A percentile compares a stretch with the other conserved stretches of the same genome.
These are phyloP conservation scores for Apteryx owenii DNA, from an alignment of 2,113 vertebrate genomes.

Conservation along the genomic window DNA sequence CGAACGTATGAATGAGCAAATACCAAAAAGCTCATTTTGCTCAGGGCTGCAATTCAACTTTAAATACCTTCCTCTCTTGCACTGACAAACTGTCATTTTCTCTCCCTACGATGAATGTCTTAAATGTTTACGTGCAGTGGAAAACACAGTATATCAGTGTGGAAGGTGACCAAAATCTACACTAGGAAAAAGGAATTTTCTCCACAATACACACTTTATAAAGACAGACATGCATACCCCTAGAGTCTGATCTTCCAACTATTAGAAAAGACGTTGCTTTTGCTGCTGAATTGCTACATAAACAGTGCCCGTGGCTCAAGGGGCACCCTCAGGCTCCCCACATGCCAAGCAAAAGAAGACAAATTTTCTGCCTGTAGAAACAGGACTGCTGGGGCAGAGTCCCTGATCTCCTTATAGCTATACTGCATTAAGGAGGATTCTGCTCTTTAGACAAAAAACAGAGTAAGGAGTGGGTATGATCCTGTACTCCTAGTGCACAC, in stretches of 20 bases:
- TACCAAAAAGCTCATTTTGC: background rate
- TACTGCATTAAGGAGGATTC: background rate
- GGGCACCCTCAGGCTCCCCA: conserved; percentile 44
- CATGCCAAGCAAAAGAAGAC: conserved; percentile 41
- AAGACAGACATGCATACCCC: background rate
- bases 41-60: background rate
- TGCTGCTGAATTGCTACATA: background rate
- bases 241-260: background rate
- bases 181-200: background rate
- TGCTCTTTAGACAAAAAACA: background rate
- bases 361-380: conserved; percentile 55
- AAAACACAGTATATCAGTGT: background rate
- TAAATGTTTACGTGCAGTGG: background rate
- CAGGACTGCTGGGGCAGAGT: conserved; percentile 2
- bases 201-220: background rate
- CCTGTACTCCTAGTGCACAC: background rate
- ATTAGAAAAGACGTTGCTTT: background rate
- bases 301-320: conserved; percentile 4
- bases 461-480: background rate
- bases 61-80: background rate
- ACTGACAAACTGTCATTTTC: background rate
- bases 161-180: background rate
- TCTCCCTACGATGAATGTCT: background rate
- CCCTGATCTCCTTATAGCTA: background rate
- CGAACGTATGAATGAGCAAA: background rate